Conservation (phyloP, 2,797 vertebrate species). For the Acropternis orthonyx region DNA sequence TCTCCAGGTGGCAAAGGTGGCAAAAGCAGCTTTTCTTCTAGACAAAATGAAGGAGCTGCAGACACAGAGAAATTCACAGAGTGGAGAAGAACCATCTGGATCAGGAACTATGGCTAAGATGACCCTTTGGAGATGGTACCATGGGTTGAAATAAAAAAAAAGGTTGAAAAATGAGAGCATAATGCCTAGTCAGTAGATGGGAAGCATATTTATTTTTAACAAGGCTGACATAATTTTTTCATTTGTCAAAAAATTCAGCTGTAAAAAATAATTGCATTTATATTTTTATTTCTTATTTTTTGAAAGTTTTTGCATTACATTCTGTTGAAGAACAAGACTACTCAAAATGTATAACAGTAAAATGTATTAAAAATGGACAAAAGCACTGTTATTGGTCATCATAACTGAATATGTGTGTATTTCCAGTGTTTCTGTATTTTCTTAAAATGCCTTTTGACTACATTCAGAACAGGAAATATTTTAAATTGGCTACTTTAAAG, state of each 20-base stretch:
- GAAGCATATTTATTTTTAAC: neutral
- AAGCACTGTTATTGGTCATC: neutral
- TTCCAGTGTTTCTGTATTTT: neutral
- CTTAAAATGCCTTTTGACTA: neutral
- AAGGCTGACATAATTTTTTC: neutral
- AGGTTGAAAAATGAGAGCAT: neutral
- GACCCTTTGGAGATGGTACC: neutral
- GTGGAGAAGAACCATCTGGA: neutral
- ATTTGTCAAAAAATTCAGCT: neutral
- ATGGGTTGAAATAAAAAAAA: neutral
- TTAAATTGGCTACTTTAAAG: neutral
- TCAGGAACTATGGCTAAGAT: neutral
- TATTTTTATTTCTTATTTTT: neutral
- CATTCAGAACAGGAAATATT: neutral
- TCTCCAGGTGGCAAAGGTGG: neutral
- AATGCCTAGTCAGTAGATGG: neutral
- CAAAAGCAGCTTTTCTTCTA: neutral
- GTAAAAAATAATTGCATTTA: neutral
- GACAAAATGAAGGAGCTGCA: neutral
- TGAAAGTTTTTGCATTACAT: neutral
- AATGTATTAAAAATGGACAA: neutral
- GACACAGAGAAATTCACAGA: neutral
- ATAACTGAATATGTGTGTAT: neutral
- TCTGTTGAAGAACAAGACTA: neutral
- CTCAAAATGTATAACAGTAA: neutral